Evolutionary conservation across 2,888 invertebrate genomes (phyloP).

Genomic region (Drosophila maculinotata): DNA sequence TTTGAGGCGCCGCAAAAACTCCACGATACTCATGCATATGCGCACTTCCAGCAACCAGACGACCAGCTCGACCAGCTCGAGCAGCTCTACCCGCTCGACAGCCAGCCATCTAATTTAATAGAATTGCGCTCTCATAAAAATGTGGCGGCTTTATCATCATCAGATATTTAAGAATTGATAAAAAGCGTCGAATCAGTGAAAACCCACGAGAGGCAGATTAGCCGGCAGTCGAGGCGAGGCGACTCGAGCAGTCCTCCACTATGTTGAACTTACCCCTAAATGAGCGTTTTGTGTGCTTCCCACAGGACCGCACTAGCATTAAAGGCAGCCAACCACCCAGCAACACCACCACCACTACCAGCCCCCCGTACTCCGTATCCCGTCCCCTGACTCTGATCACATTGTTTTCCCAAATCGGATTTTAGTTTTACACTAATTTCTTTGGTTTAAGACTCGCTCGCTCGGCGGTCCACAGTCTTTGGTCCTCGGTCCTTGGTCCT

Average conservation of each 20-base stretch:
- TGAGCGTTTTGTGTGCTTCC: constrained; percentile 58
- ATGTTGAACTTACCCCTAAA: constrained; percentile 61
- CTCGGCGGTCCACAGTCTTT: constrained; percentile 25
- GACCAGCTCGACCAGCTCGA: neutral
- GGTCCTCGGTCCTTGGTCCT: constrained; percentile 26
- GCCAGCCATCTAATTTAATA: constrained; percentile 58
- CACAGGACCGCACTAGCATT: constrained; percentile 53
- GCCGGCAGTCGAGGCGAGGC: constrained; percentile 36
- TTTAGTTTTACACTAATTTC: constrained; percentile 85
- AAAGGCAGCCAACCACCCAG: constrained; percentile 36
- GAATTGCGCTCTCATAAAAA: constrained; percentile 59
- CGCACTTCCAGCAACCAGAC: constrained; percentile 49
- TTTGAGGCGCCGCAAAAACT: constrained; percentile 62
- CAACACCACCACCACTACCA: constrained; percentile 10
- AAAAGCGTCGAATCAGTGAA: constrained; percentile 67
- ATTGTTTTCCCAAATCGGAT: constrained; percentile 84
- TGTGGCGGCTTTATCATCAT: constrained; percentile 60
- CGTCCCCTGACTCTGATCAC: constrained; percentile 57
- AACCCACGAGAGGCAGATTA: constrained; percentile 72
- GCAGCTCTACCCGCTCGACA: constrained; percentile 4
- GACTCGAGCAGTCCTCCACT: constrained; percentile 23
- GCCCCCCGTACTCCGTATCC: neutral
- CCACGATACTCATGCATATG: constrained; percentile 68
- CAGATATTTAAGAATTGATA: constrained; percentile 76
- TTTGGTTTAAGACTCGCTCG: constrained; percentile 79